Conservation (phyloP, 1,140 invertebrate genomes). For the Polypedilum pembai region DNA sequence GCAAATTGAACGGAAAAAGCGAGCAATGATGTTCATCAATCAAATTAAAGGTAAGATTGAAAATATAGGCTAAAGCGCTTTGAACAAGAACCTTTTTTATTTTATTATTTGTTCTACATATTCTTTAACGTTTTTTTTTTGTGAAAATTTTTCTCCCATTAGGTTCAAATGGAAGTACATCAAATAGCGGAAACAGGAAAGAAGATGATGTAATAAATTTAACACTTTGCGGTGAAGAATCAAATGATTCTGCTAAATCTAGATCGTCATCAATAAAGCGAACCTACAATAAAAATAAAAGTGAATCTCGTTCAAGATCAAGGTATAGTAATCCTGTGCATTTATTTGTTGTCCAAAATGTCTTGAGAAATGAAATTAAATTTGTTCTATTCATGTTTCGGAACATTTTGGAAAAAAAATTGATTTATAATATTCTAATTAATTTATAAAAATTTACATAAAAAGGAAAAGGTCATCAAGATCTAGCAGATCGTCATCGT, state of each 20-base stretch:
- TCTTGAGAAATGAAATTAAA: no score
- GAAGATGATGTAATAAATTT: slow-evolving; percentile 8
- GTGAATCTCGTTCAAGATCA: neutral
- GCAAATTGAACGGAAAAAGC: slow-evolving; percentile 62
- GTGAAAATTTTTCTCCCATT: neutral
- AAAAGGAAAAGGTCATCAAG: neutral
- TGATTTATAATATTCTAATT: no score
- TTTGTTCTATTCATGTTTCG: neutral
- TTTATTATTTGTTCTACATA: neutral
- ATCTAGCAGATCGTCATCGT: neutral
- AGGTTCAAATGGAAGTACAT: slow-evolving; percentile 1
- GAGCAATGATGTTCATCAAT: slow-evolving; percentile 55
- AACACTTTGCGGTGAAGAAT: neutral
- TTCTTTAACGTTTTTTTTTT: neutral
- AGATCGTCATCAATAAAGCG: neutral
- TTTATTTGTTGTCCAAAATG: no score
- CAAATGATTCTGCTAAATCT: neutral
- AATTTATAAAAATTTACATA: no score
- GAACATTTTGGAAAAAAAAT: no score
- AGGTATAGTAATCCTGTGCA: neutral
- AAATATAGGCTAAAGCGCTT: neutral
- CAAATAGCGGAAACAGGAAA: neutral
- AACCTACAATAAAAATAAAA: neutral
- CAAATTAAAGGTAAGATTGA: slow-evolving; percentile 47
- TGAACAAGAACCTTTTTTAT: neutral